These are phyloP conservation scores for Drosophila kurseongensis DNA, from an alignment of 1,140 invertebrate species.

Conservation along the genomic window DNA sequence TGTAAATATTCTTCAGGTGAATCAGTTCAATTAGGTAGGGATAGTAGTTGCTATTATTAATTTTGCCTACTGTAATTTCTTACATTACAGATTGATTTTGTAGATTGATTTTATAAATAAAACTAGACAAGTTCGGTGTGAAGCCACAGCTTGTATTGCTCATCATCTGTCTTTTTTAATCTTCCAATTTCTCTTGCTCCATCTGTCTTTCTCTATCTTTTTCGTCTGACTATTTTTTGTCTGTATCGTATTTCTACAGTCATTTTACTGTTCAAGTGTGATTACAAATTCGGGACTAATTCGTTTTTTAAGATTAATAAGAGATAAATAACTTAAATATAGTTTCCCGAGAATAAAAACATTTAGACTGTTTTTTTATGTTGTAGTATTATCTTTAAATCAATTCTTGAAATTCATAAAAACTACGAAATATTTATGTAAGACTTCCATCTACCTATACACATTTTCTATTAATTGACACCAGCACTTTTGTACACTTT, in stretches of 20 bases:
- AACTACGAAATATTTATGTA: neutral
- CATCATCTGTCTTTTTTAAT: neutral
- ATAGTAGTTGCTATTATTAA: constrained; percentile 4
- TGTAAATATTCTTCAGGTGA: neutral
- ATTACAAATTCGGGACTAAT: neutral
- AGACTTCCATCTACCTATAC: neutral
- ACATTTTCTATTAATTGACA: neutral
- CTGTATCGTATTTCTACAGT: neutral
- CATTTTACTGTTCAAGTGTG: neutral
- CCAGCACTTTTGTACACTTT: neutral
- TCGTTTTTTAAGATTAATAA: too few species aligned
- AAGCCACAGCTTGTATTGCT: constrained; percentile 11
- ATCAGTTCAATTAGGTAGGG: neutral
- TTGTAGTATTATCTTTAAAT: neutral
- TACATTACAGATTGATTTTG: constrained; percentile 23
- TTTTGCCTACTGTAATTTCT: constrained; percentile 10
- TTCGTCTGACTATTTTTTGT: neutral
- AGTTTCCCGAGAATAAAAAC: neutral
- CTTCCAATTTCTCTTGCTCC: neutral
- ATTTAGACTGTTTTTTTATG: neutral
- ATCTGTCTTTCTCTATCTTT: constrained; percentile 1
- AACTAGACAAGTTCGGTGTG: constrained; percentile 15
- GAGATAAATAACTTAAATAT: too few species aligned
- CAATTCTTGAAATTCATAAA: neutral
- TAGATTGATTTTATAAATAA: constrained; percentile 17